phyloP scores from a whole-genome alignment of 2,113 vertebrate species.

The Myodes glareolus region DNA sequence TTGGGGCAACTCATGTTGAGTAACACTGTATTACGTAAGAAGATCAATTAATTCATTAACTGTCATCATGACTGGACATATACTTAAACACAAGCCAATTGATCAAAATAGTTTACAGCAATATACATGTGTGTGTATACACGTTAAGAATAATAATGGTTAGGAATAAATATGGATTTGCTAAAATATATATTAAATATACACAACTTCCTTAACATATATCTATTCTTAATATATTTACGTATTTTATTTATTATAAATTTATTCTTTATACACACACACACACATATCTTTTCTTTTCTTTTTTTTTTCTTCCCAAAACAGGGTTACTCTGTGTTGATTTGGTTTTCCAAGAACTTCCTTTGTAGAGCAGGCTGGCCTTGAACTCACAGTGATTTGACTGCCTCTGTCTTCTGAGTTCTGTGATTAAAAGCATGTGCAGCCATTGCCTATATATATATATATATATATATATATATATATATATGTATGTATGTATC shows the following conservation, averaged over 20 bases:
- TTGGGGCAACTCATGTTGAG: background rate
- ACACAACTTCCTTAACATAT: background rate
- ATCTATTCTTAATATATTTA: background rate
- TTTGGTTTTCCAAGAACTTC: background rate
- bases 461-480: no score
- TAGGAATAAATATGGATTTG: background rate
- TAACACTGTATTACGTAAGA: background rate
- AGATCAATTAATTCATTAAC: background rate
- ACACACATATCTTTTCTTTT: no score
- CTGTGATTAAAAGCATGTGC: background rate
- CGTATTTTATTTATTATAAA: background rate
- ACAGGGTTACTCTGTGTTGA: background rate
- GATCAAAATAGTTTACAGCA: background rate
- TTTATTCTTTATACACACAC: background rate
- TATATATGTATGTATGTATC: no score
- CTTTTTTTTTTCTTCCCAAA: fast-evolving
- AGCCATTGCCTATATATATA: background rate
- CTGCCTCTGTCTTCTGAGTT: background rate
- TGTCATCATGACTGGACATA: background rate
- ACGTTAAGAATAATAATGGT: no score
- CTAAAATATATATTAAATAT: background rate
- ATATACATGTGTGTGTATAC: no score
- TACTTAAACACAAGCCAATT: slow-evolving; percentile 1
- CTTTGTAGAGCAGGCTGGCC: background rate
- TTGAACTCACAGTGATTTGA: background rate